phyloP scores from a whole-genome alignment of 2,113 vertebrate genomes.

The Aythya baeri region DNA sequence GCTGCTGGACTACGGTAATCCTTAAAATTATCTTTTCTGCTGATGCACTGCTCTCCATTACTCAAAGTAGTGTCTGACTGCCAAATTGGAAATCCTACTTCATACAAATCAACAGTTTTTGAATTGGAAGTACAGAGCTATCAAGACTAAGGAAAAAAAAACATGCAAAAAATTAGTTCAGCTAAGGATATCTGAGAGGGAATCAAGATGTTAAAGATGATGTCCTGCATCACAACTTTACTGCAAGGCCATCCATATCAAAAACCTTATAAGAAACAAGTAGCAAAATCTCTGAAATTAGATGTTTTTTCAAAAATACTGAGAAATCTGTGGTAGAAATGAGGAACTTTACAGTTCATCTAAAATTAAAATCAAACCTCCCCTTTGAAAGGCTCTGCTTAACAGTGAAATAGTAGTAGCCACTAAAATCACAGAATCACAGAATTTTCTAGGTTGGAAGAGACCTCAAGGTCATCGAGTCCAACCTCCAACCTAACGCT shows the following conservation, averaged over 20 bases:
- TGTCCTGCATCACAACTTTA: neutral
- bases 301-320: neutral
- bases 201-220: neutral
- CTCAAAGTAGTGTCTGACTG: neutral
- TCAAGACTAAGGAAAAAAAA: fast-evolving
- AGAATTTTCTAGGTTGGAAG: too few relatives aligned
- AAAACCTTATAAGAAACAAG: neutral
- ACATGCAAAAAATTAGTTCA: neutral
- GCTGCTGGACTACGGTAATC: neutral
- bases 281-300: neutral
- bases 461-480: too few relatives aligned
- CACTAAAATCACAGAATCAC: too few relatives aligned
- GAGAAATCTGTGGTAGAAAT: neutral
- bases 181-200: neutral
- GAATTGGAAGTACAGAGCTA: neutral
- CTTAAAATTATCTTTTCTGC: neutral
- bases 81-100: neutral
- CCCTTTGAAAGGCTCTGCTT: neutral
- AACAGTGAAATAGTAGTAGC: neutral
- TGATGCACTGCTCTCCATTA: neutral
- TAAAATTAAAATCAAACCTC: neutral
- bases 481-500: too few relatives aligned
- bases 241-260: neutral
- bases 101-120: neutral
- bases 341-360: neutral